Percentiles rank a stretch among this genome's conserved stretches.
These are phyloP conservation scores for Spodoptera littoralis DNA, from an alignment of 2,888 invertebrate species.

Conservation along the genomic window DNA sequence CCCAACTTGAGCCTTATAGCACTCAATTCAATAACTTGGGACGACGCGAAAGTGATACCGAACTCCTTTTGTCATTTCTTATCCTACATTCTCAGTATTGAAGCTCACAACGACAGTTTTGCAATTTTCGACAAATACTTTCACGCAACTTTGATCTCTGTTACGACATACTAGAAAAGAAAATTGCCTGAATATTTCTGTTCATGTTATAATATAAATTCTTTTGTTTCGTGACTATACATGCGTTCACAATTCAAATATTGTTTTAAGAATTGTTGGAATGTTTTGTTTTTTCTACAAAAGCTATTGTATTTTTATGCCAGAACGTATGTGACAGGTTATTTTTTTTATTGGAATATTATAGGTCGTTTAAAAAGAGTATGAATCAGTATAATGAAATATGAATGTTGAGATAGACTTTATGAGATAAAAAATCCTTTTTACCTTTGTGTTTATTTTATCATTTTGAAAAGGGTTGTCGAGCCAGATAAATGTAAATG, in stretches of 20 bases:
- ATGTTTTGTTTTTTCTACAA: conserved; percentile 15
- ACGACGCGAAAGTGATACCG: conserved; percentile 44
- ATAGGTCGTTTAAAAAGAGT: not conserved
- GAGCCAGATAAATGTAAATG: conserved; percentile 1
- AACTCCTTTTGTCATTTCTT: conserved; percentile 53
- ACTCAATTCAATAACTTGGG: conserved; percentile 46
- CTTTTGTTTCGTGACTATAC: conserved; percentile 25
- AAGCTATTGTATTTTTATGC: conserved; percentile 9
- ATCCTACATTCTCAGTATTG: conserved; percentile 35
- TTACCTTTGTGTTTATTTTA: not conserved
- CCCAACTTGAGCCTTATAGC: conserved; percentile 32
- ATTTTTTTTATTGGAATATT: not conserved
- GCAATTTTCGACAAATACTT: conserved; percentile 14
- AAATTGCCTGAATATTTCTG: not conserved
- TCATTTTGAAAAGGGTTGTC: conserved; percentile 1
- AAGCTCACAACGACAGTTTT: conserved; percentile 12
- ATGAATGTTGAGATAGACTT: conserved; percentile 4
- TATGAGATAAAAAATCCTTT: not conserved
- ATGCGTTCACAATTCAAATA: conserved; percentile 43
- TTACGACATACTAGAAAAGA: not conserved
- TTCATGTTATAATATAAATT: conserved; percentile 21
- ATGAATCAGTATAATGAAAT: conserved; percentile 3
- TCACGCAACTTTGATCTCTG: conserved; percentile 21
- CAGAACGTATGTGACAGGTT: too few species aligned
- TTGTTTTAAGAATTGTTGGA: conserved; percentile 29